These are phyloP conservation scores for Notothenia coriiceps DNA, from an alignment of 2,113 vertebrate species.

Conservation along the genomic window DNA sequence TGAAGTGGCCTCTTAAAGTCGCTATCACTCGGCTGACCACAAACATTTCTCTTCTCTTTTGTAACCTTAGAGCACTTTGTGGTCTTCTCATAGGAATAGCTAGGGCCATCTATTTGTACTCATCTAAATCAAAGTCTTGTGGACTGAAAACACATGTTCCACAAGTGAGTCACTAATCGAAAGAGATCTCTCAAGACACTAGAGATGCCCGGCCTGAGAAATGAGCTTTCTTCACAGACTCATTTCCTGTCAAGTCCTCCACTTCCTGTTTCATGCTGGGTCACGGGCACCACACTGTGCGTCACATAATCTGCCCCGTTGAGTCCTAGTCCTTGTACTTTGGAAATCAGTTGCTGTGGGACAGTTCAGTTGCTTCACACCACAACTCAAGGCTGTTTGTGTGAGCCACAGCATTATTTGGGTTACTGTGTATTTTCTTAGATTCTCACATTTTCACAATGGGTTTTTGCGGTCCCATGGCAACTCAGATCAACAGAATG, in stretches of 20 bases:
- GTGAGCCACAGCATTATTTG: constrained; percentile 7
- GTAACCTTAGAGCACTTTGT: constrained; percentile 59
- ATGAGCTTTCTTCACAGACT: constrained; percentile 65
- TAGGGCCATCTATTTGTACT: constrained; percentile 67
- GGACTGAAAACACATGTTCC: constrained; percentile 71
- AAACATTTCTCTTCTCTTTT: constrained; percentile 41
- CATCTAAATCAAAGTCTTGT: constrained; percentile 55
- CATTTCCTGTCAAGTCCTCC: constrained; percentile 58
- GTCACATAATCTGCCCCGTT: constrained; percentile 35
- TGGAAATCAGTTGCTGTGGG: constrained; percentile 35
- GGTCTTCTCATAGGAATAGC: constrained; percentile 62
- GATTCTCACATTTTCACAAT: constrained; percentile 55
- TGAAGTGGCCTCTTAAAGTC: constrained; percentile 22
- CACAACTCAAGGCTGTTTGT: constrained; percentile 16
- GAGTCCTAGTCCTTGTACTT: constrained; percentile 37
- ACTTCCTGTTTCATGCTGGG: constrained; percentile 74
- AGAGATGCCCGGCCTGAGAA: constrained; percentile 73
- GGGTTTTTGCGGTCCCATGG: constrained; percentile 40
- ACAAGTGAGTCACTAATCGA: constrained; percentile 59
- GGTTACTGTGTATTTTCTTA: constrained; percentile 7
- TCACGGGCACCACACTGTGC: constrained; percentile 66
- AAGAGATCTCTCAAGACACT: constrained; percentile 64
- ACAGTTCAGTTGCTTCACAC: constrained; percentile 22
- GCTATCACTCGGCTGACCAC: constrained; percentile 26
- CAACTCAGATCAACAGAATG: constrained; percentile 14